Evolutionary conservation across 2,888 invertebrate genomes (phyloP).

Genomic region (Drosophila multiciliata): DNA sequence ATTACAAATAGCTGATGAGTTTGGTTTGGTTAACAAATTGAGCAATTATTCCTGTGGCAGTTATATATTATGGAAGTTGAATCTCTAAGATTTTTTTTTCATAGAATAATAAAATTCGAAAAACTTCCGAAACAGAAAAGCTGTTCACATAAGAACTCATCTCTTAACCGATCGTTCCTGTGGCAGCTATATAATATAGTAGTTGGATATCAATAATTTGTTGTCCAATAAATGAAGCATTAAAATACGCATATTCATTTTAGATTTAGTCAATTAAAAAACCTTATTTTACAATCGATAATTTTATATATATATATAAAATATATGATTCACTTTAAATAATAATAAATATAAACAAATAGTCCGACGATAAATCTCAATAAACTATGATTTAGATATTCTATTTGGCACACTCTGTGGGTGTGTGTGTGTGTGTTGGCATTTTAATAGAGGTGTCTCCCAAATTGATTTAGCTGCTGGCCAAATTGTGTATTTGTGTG

Average conservation of each 20-base stretch:
- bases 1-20: too few species aligned
- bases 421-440: background rate
- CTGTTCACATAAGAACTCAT: background rate
- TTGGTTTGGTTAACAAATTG: background rate
- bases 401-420: background rate
- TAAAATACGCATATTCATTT: too few species aligned
- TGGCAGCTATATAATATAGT: background rate
- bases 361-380: background rate
- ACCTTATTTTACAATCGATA: accelerated
- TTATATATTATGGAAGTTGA: background rate
- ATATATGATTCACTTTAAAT: too few species aligned
- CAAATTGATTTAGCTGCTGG: slow-evolving; percentile 26
- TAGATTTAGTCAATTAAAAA: background rate
- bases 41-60: background rate
- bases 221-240: background rate
- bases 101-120: background rate
- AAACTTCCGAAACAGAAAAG: background rate
- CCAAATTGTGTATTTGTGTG: background rate
- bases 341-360: background rate
- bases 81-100: accelerated
- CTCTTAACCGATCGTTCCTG: background rate
- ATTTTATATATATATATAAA: background rate
- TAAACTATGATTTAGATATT: background rate
- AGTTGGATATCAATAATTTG: background rate
- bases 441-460: background rate